phyloP scores from a whole-genome alignment of 2,888 invertebrate genomes.

The Drosophila diplacantha region DNA sequence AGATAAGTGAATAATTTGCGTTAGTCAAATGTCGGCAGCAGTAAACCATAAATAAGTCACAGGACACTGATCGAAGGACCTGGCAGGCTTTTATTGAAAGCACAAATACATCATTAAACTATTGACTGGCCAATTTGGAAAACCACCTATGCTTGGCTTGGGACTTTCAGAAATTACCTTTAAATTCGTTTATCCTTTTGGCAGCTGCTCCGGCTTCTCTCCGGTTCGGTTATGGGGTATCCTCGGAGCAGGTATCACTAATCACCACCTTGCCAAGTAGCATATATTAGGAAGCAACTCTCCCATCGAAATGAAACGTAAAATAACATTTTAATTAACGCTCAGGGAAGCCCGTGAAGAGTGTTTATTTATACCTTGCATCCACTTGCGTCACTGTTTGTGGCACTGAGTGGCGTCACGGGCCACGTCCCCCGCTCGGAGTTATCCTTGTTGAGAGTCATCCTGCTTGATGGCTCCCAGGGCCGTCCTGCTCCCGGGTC shows the following conservation, averaged over 20 bases:
- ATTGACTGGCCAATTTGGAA: neutral
- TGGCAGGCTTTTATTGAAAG: neutral
- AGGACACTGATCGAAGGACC: neutral
- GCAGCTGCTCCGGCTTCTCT: too few species aligned
- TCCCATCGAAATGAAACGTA: neutral
- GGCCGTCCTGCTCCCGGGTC: slow-evolving; percentile 8
- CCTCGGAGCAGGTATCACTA: too few species aligned
- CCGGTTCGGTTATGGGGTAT: too few species aligned
- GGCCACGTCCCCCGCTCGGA: neutral
- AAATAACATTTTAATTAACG: slow-evolving; percentile 6
- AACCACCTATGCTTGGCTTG: too few species aligned
- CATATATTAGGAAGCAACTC: neutral
- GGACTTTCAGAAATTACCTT: neutral
- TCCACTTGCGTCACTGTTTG: slow-evolving; percentile 10
- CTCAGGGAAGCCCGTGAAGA: neutral
- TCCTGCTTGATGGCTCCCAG: slow-evolving; percentile 26
- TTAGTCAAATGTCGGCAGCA: neutral
- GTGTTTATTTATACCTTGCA: slow-evolving; percentile 5
- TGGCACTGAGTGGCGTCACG: slow-evolving; percentile 3
- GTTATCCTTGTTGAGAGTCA: slow-evolving; percentile 16
- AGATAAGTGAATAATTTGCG: slow-evolving; percentile 5
- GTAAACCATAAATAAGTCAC: neutral
- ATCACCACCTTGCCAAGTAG: neutral
- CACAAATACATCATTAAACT: neutral
- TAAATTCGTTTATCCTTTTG: neutral